Evolutionary conservation across 2,113 vertebrate genomes (phyloP).

Genomic region (Lanius ludovicianus): DNA sequence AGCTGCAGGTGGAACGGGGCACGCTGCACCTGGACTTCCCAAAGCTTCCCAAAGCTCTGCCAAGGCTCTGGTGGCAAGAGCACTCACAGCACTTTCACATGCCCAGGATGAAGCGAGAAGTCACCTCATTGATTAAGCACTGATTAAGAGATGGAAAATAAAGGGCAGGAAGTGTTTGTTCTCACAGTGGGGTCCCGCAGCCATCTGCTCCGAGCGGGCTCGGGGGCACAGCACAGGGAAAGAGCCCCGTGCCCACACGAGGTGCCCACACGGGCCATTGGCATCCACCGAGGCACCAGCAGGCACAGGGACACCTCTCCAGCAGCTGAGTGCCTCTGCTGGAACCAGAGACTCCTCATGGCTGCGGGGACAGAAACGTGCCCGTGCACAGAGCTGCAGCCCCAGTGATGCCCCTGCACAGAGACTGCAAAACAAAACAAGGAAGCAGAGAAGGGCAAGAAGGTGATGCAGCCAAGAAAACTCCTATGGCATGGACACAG

Average conservation of each 20-base stretch:
- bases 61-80: rapidly evolving
- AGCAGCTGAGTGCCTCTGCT: rapidly evolving
- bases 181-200: neutral
- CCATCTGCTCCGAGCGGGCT: neutral
- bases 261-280: neutral
- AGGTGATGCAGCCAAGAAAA: neutral
- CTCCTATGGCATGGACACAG: rapidly evolving
- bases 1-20: neutral
- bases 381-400: neutral
- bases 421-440: rapidly evolving
- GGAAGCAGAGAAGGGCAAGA: neutral
- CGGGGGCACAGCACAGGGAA: rapidly evolving
- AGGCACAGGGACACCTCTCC: neutral
- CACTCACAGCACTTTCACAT: neutral
- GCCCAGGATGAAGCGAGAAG: neutral
- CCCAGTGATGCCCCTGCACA: neutral
- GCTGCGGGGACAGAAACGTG: neutral
- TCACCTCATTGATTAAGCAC: neutral
- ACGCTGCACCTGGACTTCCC: neutral
- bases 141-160: constrained; percentile 19
- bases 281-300: neutral
- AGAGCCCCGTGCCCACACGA: neutral
- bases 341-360: neutral
- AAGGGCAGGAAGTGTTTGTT: neutral
- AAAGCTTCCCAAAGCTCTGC: neutral